These are phyloP conservation scores for Apoderus coryli DNA, from an alignment of 2,888 invertebrate genomes.

Conservation along the genomic window DNA sequence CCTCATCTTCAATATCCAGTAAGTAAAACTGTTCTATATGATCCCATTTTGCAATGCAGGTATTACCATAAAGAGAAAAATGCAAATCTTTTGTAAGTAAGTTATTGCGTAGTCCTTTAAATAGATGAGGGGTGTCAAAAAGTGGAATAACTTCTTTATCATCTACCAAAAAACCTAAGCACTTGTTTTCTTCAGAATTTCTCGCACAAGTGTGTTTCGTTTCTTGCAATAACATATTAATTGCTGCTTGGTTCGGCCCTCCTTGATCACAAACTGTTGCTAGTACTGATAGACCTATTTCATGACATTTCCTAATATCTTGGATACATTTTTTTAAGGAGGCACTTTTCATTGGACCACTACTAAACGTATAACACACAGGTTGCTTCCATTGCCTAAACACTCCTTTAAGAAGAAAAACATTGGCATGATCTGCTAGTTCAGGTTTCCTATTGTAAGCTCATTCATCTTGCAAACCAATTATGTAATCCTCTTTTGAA, in stretches of 20 bases:
- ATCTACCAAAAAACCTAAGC: conserved; percentile 11
- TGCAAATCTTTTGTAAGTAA: conserved; percentile 13
- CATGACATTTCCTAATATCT: conserved; percentile 9
- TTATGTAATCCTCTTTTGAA: conserved; percentile 2
- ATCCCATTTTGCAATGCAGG: conserved; percentile 13
- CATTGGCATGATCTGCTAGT: conserved; percentile 6
- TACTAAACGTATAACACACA: conserved; percentile 9
- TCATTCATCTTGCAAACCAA: conserved; percentile 6
- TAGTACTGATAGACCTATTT: conserved; percentile 14
- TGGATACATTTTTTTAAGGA: conserved; percentile 6
- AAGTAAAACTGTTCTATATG: conserved; percentile 14
- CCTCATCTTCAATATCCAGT: conserved; percentile 12
- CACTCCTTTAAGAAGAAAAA: conserved; percentile 7
- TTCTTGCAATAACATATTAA: conserved; percentile 7
- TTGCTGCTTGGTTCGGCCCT: conserved; percentile 9
- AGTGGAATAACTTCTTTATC: conserved; percentile 9
- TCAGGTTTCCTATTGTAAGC: conserved; percentile 5
- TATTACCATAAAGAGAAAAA: conserved; percentile 7
- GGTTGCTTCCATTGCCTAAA: conserved; percentile 9
- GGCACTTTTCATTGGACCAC: conserved; percentile 6
- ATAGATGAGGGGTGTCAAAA: conserved; percentile 15
- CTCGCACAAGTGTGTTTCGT: conserved; percentile 6
- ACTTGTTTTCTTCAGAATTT: conserved; percentile 9
- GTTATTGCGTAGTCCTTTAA: conserved; percentile 16
- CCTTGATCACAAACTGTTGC: conserved; percentile 17